phyloP scores from a whole-genome alignment of 1,140 invertebrate genomes.

The Heliothis subflexa region DNA sequence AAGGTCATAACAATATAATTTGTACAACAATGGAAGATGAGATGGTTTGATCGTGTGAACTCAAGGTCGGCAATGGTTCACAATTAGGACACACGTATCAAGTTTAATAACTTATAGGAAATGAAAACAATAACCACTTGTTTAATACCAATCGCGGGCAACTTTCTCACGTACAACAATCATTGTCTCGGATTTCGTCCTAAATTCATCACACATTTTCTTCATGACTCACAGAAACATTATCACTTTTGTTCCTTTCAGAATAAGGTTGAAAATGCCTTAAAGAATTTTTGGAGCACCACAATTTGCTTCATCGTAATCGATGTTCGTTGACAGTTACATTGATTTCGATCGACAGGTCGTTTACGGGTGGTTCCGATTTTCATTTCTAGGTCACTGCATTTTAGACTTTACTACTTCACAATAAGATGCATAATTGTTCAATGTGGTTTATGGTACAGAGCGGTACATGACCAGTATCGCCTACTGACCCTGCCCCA shows the following conservation, averaged over 20 bases:
- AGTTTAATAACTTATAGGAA: not conserved
- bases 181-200: conserved; percentile 22
- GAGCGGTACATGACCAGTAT: conserved; percentile 43
- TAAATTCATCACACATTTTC: conserved; percentile 26
- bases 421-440: conserved; percentile 33
- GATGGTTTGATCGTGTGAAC: conserved; percentile 2
- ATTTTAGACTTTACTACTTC: conserved; percentile 10
- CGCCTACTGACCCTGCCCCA: conserved; percentile 60
- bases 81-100: conserved; percentile 13
- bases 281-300: conserved; percentile 11
- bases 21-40: conserved; percentile 12
- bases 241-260: not conserved
- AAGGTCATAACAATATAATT: not conserved
- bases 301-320: conserved; percentile 47
- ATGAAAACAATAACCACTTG: conserved; percentile 13
- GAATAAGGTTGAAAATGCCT: conserved; percentile 11
- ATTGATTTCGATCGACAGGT: conserved; percentile 53
- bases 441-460: not conserved
- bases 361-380: conserved; percentile 20
- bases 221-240: not conserved
- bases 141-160: conserved; percentile 20
- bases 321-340: conserved; percentile 59
- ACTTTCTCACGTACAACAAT: conserved; percentile 42
- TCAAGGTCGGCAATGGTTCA: conserved; percentile 4
- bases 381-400: not conserved